phyloP scores from a whole-genome alignment of 2,888 invertebrate genomes.

The Agonopterix alstromeriana region DNA sequence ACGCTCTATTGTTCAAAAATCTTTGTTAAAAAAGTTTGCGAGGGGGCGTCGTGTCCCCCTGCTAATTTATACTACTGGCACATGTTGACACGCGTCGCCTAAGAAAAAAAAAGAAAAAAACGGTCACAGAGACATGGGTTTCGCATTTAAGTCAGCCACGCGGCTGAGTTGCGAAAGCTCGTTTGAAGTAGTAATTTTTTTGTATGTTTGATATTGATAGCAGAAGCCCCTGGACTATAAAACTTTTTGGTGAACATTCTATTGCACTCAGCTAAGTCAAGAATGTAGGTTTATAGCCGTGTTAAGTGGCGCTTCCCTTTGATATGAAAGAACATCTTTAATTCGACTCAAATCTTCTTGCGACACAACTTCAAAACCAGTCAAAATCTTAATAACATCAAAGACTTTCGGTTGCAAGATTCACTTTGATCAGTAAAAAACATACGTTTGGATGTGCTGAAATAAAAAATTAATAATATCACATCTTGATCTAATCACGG shows the following conservation, averaged over 20 bases:
- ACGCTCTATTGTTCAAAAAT: constrained; percentile 66
- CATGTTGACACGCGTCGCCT: constrained; percentile 69
- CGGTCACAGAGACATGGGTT: constrained; percentile 57
- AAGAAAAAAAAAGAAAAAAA: constrained; percentile 61
- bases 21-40: constrained; percentile 65
- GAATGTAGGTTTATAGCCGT: constrained; percentile 45
- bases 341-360: constrained; percentile 13
- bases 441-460: constrained; percentile 2
- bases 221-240: constrained; percentile 34
- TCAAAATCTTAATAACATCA: constrained; percentile 12
- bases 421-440: constrained; percentile 25
- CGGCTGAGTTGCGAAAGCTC: constrained; percentile 27
- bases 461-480: constrained; percentile 9
- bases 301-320: constrained; percentile 31
- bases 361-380: constrained; percentile 16
- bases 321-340: constrained; percentile 17
- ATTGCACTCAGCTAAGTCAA: constrained; percentile 35
- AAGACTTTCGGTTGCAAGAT: constrained; percentile 3
- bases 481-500: constrained; percentile 5
- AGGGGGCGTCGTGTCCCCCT: constrained; percentile 63
- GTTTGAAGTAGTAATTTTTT: constrained; percentile 43
- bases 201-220: constrained; percentile 50
- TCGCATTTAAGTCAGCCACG: constrained; percentile 59
- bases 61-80: constrained; percentile 72
- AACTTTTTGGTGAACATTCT: constrained; percentile 34